Conservation (phyloP, 2,113 vertebrate species). For the Equus quagga region DNA sequence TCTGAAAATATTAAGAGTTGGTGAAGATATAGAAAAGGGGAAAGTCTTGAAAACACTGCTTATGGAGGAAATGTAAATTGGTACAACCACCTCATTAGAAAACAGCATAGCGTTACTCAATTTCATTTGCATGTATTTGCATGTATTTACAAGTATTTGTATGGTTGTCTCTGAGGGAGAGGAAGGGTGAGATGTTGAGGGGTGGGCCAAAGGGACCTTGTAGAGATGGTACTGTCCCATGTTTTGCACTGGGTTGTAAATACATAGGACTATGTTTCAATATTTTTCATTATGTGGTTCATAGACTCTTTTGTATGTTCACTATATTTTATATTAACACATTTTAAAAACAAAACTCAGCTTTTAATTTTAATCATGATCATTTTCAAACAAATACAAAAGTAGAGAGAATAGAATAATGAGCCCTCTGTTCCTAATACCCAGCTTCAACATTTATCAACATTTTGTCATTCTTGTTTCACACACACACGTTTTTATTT, state of each 20-base stretch:
- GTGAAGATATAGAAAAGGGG: background rate
- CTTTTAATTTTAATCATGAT: constrained; percentile 32
- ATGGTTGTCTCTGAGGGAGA: background rate
- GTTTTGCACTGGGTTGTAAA: background rate
- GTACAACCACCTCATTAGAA: background rate
- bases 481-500: constrained; percentile 37
- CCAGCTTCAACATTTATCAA: background rate
- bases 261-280: constrained; percentile 4
- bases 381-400: constrained; percentile 33
- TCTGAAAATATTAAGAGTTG: background rate
- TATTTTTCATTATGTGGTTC: constrained; percentile 24
- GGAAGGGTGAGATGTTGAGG: background rate
- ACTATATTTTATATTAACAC: background rate
- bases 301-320: background rate
- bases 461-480: background rate
- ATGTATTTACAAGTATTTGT: no score
- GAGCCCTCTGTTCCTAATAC: background rate
- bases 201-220: background rate
- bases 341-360: constrained; percentile 44
- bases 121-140: background rate
- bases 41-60: background rate
- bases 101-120: background rate
- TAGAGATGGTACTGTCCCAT: background rate
- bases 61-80: background rate
- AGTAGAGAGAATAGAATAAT: constrained; percentile 19